Base-by-base conservation (phyloP, 2,797 vertebrate species). In the Melanotaenia nigrans region DNA sequence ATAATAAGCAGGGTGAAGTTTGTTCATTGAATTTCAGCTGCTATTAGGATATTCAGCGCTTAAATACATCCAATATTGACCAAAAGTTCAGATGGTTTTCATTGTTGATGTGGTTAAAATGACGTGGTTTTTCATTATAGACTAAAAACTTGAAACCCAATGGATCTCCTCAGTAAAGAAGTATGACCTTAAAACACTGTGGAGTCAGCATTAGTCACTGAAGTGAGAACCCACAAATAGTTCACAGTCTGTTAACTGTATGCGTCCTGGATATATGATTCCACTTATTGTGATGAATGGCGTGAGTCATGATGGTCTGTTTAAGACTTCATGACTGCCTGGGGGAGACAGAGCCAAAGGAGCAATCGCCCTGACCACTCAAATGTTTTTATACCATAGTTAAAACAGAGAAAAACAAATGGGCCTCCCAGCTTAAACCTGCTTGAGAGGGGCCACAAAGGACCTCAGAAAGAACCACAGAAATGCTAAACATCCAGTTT, bases 381-480 rank as follows among this genome's bases (percentile, higher is more conserved):
- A 40, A 71, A 63, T 88, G 89, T 89, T 92, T 87, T 87, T 88
- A 67, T 40, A 68, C 76, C 61, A 72, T 49, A 73, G 76, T 80
- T 86, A 75, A 86, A 90, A 86, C 78, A 82, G 60, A 68, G 77
- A 83, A 81, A 89, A 82, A 83, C 73, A 86, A 78, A 81, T 65
- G 71, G 77, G 77, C 86, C 82, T 71, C 74, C 57, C n/a, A 57
- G 58, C 57, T 61, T 68, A 73, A 85, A 84, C 68, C 64, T 32
- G 74, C 76, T 71, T 35, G 45, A 64, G 73, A 63, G 71, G 59
- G 68, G 75, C 68, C 70, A 61, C 62, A 65, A 56, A 70, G 55
- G 69, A 64, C 61, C 75, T 79, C 61, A 82, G 68, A 78, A 38
- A 47, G 22, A 85, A 75, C 81, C 82, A 72, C 42, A 83, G 70